Evolutionary conservation across 2,888 invertebrate genomes (phyloP).

Genomic region (Cabera pusaria): DNA sequence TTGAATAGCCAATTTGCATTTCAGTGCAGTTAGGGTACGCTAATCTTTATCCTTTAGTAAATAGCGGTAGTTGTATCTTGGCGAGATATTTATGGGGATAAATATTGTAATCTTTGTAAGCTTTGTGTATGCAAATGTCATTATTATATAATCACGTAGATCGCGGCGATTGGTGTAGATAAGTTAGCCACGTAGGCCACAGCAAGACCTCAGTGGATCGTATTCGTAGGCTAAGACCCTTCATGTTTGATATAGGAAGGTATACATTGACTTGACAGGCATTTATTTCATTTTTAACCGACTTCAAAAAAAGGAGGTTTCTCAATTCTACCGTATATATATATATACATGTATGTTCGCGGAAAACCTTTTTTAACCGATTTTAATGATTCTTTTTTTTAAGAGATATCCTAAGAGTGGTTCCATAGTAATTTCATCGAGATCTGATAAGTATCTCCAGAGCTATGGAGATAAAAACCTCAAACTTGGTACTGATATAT

Average conservation of each 20-base stretch:
- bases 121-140: conserved; percentile 32
- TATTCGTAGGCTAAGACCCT: conserved; percentile 44
- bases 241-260: conserved; percentile 38
- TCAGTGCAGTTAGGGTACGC: conserved; percentile 29
- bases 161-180: conserved; percentile 45
- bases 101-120: conserved; percentile 13
- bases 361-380: no score
- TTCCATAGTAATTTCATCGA: no score
- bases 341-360: no score
- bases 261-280: no score
- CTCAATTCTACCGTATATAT: no score
- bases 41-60: conserved; percentile 23
- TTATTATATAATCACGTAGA: conserved; percentile 39
- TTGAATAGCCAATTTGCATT: conserved; percentile 31
- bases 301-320: no score
- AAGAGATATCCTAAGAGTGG: no score
- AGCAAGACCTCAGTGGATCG: conserved; percentile 40
- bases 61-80: conserved; percentile 12
- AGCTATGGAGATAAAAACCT: no score
- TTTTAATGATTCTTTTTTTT: no score
- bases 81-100: conserved; percentile 15
- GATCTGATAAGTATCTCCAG: no score
- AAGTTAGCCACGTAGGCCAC: conserved; percentile 34
- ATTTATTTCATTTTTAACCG: no score
- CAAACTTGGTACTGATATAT: no score